phyloP scores from a whole-genome alignment of 2,113 vertebrate genomes.

The Scolopax mira region DNA sequence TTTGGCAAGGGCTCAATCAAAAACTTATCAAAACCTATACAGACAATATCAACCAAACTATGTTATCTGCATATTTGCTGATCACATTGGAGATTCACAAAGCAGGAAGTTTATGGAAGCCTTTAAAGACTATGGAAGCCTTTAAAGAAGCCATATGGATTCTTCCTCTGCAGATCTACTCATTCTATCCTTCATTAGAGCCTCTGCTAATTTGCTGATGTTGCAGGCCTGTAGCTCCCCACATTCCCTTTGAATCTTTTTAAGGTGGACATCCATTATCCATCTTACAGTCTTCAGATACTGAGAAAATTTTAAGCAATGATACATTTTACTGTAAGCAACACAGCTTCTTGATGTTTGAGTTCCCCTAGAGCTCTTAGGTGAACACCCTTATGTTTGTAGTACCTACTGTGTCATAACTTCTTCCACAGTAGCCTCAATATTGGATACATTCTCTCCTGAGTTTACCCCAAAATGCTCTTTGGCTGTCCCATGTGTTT shows the following conservation, averaged over 20 bases:
- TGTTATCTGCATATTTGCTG: not conserved
- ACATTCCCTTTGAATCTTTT: not conserved
- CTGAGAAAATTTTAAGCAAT: not conserved
- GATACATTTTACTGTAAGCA: not conserved
- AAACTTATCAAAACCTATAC: not conserved
- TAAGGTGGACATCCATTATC: not conserved
- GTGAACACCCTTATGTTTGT: not conserved
- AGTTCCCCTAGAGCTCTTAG: not conserved
- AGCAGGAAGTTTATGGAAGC: not conserved
- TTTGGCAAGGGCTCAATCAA: not conserved
- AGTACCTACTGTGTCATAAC: not conserved
- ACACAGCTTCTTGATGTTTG: not conserved
- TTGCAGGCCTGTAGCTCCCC: not conserved
- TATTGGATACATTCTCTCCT: not conserved
- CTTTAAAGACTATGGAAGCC: not conserved
- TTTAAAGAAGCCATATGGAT: not conserved
- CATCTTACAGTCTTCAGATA: not conserved
- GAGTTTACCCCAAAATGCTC: not conserved
- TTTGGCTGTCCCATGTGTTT: not conserved
- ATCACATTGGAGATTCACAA: not conserved
- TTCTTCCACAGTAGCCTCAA: not conserved
- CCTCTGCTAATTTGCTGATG: not conserved
- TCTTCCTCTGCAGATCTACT: not conserved
- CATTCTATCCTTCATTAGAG: not conserved
- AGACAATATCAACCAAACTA: not conserved